phyloP scores from a whole-genome alignment of 2,113 vertebrate species.

The Ciconia maguari region DNA sequence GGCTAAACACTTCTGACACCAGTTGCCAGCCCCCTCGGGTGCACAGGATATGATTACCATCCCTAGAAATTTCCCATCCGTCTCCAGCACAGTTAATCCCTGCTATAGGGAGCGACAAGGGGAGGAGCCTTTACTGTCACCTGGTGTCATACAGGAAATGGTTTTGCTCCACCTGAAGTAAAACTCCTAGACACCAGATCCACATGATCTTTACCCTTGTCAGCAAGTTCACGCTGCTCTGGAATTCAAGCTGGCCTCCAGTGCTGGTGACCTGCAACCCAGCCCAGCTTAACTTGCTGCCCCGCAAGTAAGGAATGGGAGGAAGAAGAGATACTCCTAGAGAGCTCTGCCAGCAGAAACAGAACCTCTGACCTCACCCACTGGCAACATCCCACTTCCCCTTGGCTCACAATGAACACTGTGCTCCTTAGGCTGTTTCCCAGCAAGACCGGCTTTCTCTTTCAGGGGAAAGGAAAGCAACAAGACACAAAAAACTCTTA shows the following conservation, averaged over 20 bases:
- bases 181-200: not conserved
- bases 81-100: not conserved
- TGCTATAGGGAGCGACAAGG: not conserved
- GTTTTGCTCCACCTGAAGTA: not conserved
- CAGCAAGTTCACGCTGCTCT: not conserved
- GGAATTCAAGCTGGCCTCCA: not conserved
- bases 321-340: not conserved
- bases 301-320: not conserved
- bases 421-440: not conserved
- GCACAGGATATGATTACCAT: not conserved
- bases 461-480: not conserved
- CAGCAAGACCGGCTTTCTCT: not conserved
- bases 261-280: not conserved
- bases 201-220: not conserved
- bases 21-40: rapidly evolving
- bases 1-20: not conserved
- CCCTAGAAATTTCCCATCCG: not conserved
- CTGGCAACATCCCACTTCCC: not conserved
- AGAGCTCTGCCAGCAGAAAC: not conserved
- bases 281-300: not conserved
- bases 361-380: not conserved
- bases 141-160: not conserved
- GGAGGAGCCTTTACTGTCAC: not conserved
- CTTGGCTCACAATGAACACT: not conserved
- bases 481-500: not conserved